These are phyloP conservation scores for Nebria salina DNA, from an alignment of 2,888 invertebrate genomes.

Conservation along the genomic window DNA sequence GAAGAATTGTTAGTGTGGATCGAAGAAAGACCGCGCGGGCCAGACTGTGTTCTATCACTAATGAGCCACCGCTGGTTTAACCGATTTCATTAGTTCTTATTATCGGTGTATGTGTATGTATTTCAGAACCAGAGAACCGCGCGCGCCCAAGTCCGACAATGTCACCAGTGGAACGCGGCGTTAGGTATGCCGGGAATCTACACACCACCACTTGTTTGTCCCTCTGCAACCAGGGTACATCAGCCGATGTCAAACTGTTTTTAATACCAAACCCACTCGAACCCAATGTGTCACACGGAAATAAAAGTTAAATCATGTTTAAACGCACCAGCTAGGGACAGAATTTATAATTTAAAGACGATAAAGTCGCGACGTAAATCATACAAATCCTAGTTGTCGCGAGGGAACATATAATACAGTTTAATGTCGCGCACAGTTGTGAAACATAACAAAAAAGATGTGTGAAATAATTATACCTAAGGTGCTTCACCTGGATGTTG, in stretches of 20 bases:
- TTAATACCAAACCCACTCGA: not conserved
- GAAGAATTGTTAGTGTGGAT: slow-evolving; percentile 32
- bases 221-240: not conserved
- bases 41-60: slow-evolving; percentile 4
- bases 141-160: slow-evolving; percentile 9
- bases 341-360: not conserved
- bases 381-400: not conserved
- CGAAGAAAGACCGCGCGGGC: not conserved
- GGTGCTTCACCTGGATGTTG: slow-evolving; percentile 3
- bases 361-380: not conserved
- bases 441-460: slow-evolving; percentile 7
- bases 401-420: not conserved
- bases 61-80: slow-evolving; percentile 42
- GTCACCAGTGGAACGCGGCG: slow-evolving; percentile 24
- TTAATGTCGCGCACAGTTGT: slow-evolving; percentile 1
- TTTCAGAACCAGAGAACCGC: not conserved
- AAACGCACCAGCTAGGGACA: not conserved
- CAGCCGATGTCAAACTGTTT: not conserved
- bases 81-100: slow-evolving; percentile 45
- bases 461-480: not conserved
- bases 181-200: slow-evolving; percentile 33
- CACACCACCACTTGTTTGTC: slow-evolving; percentile 4
- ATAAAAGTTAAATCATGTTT: slow-evolving; percentile 2
- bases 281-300: too few relatives aligned
- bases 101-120: slow-evolving; percentile 17